Evolutionary conservation across 2,888 invertebrate species (phyloP), one percentile per base, ranked within the genome.

Genomic region (Chromoteleia sp.): DNA sequence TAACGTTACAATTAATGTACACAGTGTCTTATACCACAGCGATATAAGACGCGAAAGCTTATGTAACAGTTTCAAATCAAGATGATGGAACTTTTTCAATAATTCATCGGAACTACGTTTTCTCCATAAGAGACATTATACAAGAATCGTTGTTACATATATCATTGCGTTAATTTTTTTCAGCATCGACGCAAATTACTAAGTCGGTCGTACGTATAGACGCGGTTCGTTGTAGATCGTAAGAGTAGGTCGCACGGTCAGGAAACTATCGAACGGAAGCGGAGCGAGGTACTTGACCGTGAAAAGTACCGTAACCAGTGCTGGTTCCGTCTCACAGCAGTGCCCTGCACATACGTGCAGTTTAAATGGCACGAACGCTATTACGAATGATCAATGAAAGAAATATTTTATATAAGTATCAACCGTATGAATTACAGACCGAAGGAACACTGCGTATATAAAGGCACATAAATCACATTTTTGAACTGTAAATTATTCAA

Each of bases 221-320:
- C 74, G 63, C 81, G 68, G 81, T 76, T 76, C 81, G 81, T 75
- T 59, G 80, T 82, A 59, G 79, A 80, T 61, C 63, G 83, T 78
- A 78, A 81, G 77, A 87, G 88, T 88, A 86, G 88, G 88, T 87
- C 87, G 87, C 85, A 87, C 85, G 86, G 87, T 82, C 86, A 88
- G 89, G 87, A 88, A 90, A 90, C 88, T 88, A 89, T 90, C 88
- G 88, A 90, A 88, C 88, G 90, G 88, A 90, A 90, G 87, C 87
- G 80, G 84, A 84, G 87, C 86, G 87, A 83, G 88, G 89, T 89
- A 91, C 91, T 91, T 91, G 91, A 91, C 91, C 91, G 90, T 91
- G 91, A 91, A 89, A 88, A 88, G 86, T 85, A 84, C 86, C 86
- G 86, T 86, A 86, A 84, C 85, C 85, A 85, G 84, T 83, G 85